Evolutionary conservation across 2,888 invertebrate species (phyloP), one percentile per base, ranked within the genome.

Genomic region (Apotomis turbidana): DNA sequence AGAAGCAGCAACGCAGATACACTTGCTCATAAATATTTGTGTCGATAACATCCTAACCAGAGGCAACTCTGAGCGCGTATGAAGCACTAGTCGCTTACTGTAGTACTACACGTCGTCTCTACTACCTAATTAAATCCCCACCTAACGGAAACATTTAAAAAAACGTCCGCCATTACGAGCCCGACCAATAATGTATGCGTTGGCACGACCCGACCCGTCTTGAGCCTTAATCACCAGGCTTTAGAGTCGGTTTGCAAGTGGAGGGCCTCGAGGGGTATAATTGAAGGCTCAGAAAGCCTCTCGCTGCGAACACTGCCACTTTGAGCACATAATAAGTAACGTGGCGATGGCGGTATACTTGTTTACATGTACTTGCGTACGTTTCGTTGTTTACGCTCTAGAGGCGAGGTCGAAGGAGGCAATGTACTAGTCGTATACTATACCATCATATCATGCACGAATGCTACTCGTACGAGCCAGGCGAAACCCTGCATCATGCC

Each of bases 141-240:
- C 67, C 71, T 58, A 62, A 36, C 68, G 72, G 72, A 72, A 72
- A 68, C 58, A 71, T 71, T 66, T 68, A 68, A 68, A 72, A 71
- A 71, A 70, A 64, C 66, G 46, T 59, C 70, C 44, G 67, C 71
- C 71, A 71, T 71, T 71, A 71, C 67, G 9, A 44, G 44, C 4
- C 44, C 71, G 51, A 61, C 67, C 67, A 71, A 71, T 71, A 71
- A 71, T 71, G 67, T 68, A 71, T 71, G 71, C 71, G 71, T 57
- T 68, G 54, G 51, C 67, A 71, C 67, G 67, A 27, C 54, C 51
- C 62, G 9, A 51, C 57, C 54, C 15, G 49, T 58, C 15, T 55
- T 46, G 61, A 49, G 8, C 59, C 54, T 71, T 58, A 70, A 49
- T 12, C 8, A 51, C 49, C 12, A 12, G 13, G 4, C 27, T 5